Conservation (phyloP, 2,797 vertebrate species). For the Galagoides demidoff region DNA sequence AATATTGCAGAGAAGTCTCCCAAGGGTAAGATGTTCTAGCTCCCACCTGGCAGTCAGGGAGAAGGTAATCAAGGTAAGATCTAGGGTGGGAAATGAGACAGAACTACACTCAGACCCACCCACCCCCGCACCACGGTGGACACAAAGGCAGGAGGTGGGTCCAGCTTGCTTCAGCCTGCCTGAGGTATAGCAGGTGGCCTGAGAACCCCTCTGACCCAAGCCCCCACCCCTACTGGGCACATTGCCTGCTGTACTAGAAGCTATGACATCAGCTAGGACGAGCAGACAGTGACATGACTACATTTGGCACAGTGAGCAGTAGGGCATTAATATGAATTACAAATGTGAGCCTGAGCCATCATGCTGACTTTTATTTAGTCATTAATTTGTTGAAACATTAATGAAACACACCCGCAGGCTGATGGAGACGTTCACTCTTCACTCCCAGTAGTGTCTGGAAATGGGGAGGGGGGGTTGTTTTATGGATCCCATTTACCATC, state of each 20-base stretch:
- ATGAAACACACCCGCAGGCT: constrained; percentile 81
- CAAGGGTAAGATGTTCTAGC: not conserved
- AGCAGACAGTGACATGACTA: constrained; percentile 63
- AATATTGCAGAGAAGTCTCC: not conserved
- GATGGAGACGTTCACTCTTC: constrained; percentile 68
- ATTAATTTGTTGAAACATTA: constrained; percentile 85
- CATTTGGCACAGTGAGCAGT: constrained; percentile 70
- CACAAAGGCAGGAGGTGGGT: not conserved
- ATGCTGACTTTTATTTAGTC: constrained; percentile 86
- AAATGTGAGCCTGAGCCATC: constrained; percentile 84
- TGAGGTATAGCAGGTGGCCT: accelerated
- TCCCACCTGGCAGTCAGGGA: not conserved
- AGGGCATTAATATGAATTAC: constrained; percentile 84
- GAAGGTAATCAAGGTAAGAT: not conserved
- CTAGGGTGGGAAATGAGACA: not conserved
- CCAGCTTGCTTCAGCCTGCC: not conserved
- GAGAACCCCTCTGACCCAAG: not conserved
- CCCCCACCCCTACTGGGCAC: accelerated
- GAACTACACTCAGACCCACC: not conserved
- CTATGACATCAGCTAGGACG: constrained; percentile 16
- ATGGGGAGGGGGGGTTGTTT: constrained; percentile 34
- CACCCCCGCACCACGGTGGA: not conserved
- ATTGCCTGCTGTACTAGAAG: not conserved
- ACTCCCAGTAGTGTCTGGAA: constrained; percentile 73
- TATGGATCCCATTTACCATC: constrained; percentile 25